Base-by-base conservation (phyloP, 1,140 invertebrate genomes). In the Temnothorax nylanderi region DNA sequence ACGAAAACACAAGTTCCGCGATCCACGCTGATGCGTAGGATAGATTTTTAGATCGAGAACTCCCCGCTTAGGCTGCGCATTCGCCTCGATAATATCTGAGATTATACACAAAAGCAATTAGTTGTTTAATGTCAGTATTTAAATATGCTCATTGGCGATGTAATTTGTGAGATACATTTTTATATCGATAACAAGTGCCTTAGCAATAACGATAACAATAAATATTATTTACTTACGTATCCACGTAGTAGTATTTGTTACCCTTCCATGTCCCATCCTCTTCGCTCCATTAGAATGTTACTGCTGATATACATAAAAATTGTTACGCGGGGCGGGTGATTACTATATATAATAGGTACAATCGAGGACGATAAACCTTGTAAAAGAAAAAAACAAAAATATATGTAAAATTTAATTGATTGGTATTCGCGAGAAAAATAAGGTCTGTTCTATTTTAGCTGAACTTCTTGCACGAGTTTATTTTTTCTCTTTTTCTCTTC, bases 221-320 rank as follows among this genome's bases (percentile, higher is more conserved):
- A 95, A 95, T 93, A 94, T 94, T 94, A 93, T 95, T 95, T 95
- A 95, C 94, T 95, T 95, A 94, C 91, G 90, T 91, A 93, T 89
- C 77, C 71, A 82, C 8, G 32, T 69, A 84, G 54, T 56, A 16
- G 7, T 78, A 34, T 81, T 86, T 62, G 60, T 84, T 64, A 47
- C 26, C n/a, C 26, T 16, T 26, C 8, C 8, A 26, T 18, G 37
- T 51, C 5, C 13, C 34, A 54, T 44, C n/a, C 16, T 49, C 49
- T 62, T 11, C 1, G 11, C 13, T 32, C 11, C 11, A n/a, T 21
- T 44, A 13, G 41, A 44, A 67, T 34, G 11, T 37, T 37, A 41
- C 34, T 64, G 13, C 37, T 41, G 3, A 11, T 58, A 11, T 21
- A 26, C 2, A 58, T 7, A 18, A 18, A 51, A 5, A 13, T 51